phyloP scores from a whole-genome alignment of 2,888 invertebrate species.

The Dasysyrphus albostriatus region DNA sequence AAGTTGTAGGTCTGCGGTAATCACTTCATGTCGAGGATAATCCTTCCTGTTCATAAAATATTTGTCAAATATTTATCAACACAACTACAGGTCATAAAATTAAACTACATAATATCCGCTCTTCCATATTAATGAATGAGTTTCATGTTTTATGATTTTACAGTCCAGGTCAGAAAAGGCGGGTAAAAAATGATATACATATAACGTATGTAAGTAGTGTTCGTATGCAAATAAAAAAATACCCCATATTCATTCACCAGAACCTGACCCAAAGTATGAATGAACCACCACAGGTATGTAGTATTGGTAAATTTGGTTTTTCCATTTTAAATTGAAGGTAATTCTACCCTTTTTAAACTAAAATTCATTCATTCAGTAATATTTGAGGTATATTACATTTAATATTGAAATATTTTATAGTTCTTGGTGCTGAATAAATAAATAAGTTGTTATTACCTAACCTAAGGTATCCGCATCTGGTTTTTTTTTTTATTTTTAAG shows the following conservation, averaged over 20 bases:
- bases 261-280: background rate
- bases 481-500: too few relatives aligned
- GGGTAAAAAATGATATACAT: background rate
- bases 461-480: too few relatives aligned
- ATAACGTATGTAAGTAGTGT: background rate
- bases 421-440: background rate
- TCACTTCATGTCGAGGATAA: background rate
- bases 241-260: background rate
- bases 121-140: background rate
- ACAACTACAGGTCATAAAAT: background rate
- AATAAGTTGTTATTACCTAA: too few relatives aligned
- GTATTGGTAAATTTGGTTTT: background rate
- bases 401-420: too few relatives aligned
- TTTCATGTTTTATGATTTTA: background rate
- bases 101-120: background rate
- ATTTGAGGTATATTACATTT: background rate
- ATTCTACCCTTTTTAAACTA: background rate
- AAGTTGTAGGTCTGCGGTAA: background rate
- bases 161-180: background rate
- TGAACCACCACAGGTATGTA: background rate
- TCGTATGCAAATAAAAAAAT: background rate
- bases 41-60: conserved; percentile 14
- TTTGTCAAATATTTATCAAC: conserved; percentile 36
- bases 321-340: background rate
- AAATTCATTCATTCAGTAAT: conserved; percentile 2